Conservation (phyloP, 2,888 invertebrate species). For the Endomychus coccineus region DNA sequence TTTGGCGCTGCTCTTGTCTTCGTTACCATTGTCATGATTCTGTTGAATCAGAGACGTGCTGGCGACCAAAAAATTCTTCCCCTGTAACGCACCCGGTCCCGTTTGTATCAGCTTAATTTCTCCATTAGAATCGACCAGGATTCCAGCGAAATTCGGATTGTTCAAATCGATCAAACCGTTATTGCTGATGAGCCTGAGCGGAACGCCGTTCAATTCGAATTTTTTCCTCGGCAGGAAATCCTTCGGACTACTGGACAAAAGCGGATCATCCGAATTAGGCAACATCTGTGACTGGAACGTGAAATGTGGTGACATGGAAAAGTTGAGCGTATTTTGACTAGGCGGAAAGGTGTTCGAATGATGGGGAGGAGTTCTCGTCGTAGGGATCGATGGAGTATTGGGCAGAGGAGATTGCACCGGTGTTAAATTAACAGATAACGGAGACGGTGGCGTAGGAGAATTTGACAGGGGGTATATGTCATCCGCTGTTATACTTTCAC, state of each 20-base stretch:
- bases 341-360: slow-evolving; percentile 40
- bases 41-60: slow-evolving; percentile 32
- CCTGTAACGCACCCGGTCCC: slow-evolving; percentile 42
- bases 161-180: slow-evolving; percentile 51
- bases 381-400: slow-evolving; percentile 33
- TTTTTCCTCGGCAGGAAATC: slow-evolving; percentile 53
- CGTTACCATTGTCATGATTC: slow-evolving; percentile 25
- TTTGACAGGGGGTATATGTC: slow-evolving; percentile 45
- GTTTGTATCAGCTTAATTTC: slow-evolving; percentile 56
- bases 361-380: slow-evolving; percentile 35
- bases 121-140: slow-evolving; percentile 55
- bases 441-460: slow-evolving; percentile 57
- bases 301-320: slow-evolving; percentile 41
- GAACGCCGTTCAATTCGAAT: slow-evolving; percentile 50
- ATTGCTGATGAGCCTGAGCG: slow-evolving; percentile 49
- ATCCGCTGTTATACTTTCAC: slow-evolving; percentile 58
- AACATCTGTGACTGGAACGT: slow-evolving; percentile 73
- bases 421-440: slow-evolving; percentile 47
- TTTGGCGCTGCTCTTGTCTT: slow-evolving; percentile 29
- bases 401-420: slow-evolving; percentile 49
- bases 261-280: slow-evolving; percentile 80
- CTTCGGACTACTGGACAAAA: slow-evolving; percentile 75
- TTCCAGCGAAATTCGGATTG: slow-evolving; percentile 50
- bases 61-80: slow-evolving; percentile 41
- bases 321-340: slow-evolving; percentile 41